Conservation (phyloP, 2,797 vertebrate genomes). For the Hyperoplus immaculatus region DNA sequence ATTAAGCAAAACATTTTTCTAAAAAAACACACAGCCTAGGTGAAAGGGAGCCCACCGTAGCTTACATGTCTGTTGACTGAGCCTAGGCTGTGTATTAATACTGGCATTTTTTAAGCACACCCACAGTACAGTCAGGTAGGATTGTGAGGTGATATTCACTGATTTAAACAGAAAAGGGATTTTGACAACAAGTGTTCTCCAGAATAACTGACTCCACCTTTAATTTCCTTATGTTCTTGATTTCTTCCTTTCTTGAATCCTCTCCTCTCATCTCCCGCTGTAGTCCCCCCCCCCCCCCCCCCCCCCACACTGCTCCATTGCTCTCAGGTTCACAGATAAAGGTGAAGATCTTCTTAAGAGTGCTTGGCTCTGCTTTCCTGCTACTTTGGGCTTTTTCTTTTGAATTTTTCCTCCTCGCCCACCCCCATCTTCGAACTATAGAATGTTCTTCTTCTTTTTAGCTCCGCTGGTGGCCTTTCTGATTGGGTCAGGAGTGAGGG, state of each 20-base stretch:
- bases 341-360: slow-evolving; percentile 72
- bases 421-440: slow-evolving; percentile 57
- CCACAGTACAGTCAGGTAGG: too few species aligned
- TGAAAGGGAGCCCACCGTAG: too few species aligned
- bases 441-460: slow-evolving; percentile 60
- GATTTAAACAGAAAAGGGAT: too few species aligned
- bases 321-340: slow-evolving; percentile 78
- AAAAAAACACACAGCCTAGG: too few species aligned
- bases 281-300: slow-evolving; percentile 51
- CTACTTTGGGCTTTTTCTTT: slow-evolving; percentile 24
- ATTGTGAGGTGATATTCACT: too few species aligned
- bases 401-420: background rate
- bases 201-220: too few species aligned
- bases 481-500: slow-evolving; percentile 59
- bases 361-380: slow-evolving; percentile 66
- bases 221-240: too few species aligned
- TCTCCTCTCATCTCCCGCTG: slow-evolving; percentile 53
- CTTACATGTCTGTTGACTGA: too few species aligned
- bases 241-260: slow-evolving; percentile 34
- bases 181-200: too few species aligned
- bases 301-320: slow-evolving; percentile 44
- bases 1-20: too few species aligned
- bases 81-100: too few species aligned
- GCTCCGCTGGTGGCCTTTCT: slow-evolving; percentile 74
- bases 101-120: too few species aligned